Evolutionary conservation across 92 coral and sea anemone species (phyloP).

Genomic region (Blastomussa wellsi): DNA sequence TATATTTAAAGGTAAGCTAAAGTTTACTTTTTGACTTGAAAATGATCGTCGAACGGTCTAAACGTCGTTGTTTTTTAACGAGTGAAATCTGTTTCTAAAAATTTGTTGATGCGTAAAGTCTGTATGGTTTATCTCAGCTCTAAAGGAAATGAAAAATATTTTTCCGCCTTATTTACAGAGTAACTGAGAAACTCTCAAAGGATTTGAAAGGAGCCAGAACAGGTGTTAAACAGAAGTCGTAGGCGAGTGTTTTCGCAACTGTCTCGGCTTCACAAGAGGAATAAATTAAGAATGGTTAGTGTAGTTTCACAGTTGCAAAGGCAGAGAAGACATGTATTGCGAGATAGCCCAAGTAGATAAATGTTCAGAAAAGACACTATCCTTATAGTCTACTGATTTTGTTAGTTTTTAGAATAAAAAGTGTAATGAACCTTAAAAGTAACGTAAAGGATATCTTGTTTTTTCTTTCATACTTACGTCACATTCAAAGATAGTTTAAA

Average conservation of each 20-base stretch:
- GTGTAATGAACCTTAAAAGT: not conserved
- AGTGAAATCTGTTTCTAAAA: too few species aligned
- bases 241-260: not conserved
- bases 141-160: not conserved
- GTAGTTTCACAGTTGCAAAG: not conserved
- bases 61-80: too few species aligned
- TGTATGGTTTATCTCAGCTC: not conserved
- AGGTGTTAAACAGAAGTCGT: not conserved
- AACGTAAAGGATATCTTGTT: not conserved
- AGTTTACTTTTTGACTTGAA: too few species aligned
- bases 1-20: too few species aligned
- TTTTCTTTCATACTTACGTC: not conserved
- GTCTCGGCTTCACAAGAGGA: not conserved
- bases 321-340: not conserved
- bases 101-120: not conserved
- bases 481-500: not conserved
- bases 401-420: not conserved
- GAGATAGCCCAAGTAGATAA: not conserved
- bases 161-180: not conserved
- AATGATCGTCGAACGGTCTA: too few species aligned
- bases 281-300: not conserved
- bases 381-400: too few species aligned
- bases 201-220: not conserved
- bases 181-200: not conserved
- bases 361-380: not conserved